Evolutionary conservation across 2,888 invertebrate species (phyloP).

Genomic region (Heteromyza rotundicornis): DNA sequence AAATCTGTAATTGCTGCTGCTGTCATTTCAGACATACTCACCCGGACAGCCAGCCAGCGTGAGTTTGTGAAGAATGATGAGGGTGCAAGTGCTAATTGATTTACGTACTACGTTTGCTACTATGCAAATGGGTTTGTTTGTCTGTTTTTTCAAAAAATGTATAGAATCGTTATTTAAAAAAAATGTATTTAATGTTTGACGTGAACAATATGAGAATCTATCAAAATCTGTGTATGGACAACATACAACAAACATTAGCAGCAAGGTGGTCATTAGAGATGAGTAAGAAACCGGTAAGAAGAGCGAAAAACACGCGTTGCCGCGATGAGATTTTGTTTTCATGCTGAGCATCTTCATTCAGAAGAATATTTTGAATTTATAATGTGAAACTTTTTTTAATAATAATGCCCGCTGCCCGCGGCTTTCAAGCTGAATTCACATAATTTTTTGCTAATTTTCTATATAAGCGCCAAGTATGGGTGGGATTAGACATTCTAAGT

Average conservation of each 20-base stretch:
- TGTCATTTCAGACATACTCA: too few species aligned
- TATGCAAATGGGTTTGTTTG: too few species aligned
- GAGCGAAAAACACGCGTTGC: constrained; percentile 28
- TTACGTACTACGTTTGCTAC: too few species aligned
- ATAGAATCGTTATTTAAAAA: too few species aligned
- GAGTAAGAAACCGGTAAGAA: constrained; percentile 52
- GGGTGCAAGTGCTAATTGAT: too few species aligned
- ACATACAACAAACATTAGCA: too few species aligned
- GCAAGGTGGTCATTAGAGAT: constrained; percentile 26
- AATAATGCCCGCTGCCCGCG: not conserved
- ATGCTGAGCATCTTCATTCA: constrained; percentile 47
- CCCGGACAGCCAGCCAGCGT: too few species aligned
- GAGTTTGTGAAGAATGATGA: too few species aligned
- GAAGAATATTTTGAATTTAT: constrained; percentile 13
- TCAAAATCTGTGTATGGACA: too few species aligned
- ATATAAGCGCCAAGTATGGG: not conserved
- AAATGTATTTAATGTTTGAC: too few species aligned
- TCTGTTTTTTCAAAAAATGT: too few species aligned
- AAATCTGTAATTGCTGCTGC: too few species aligned
- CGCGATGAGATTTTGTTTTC: constrained; percentile 10
- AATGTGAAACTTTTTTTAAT: not conserved
- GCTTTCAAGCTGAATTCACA: not conserved
- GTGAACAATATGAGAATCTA: not conserved
- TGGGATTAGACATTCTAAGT: not conserved
- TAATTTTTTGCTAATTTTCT: not conserved